Base-by-base conservation (phyloP, 2,888 invertebrate genomes). In the Apamea monoglypha region DNA sequence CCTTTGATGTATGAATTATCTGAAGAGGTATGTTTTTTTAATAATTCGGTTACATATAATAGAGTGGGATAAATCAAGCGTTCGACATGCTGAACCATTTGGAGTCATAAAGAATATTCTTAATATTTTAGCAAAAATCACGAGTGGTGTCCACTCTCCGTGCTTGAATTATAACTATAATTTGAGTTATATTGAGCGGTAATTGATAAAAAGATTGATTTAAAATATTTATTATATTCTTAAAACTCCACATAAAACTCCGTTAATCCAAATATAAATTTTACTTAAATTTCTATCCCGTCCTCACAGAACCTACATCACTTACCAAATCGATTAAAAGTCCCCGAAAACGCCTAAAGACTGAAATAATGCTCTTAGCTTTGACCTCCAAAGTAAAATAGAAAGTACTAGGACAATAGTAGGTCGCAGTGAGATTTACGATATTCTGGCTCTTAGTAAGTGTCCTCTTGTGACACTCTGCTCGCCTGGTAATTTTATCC, bases 381-480 rank as follows among this genome's bases (percentile, higher is more conserved):
- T 53, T 86, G 87, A 84, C 82, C 88, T 86, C 68, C 50, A 83
- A 79, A 73, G 66, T 82, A 76, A 82, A 80, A 79, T 82, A 76
- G 74, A 87, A 81, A 86, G 80, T 84, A 86, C 87, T 82, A 83
- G 84, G 88, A 81, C 81, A 81, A 66, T 81, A 87, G 83, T 81
- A 86, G 81, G 87, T 87, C 84, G 74, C 68, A 78, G 72, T 59
- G 74, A 88, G 87, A 88, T 88, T 88, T 87, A 88, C 80, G 86
- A 84, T 84, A 78, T 82, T 86, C 85, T 78, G 64, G 73, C 83
- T 84, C 79, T 87, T 86, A 86, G 85, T 80, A 80, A 88, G 82
- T 84, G 78, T 88, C 68, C 82, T 87, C 84, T 84, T 82, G 80
- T 87, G 83, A 81, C 80, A 74, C 74, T 74, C 78, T 88, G 81